These are phyloP conservation scores for Nettapus auritus DNA, from an alignment of 2,113 vertebrate genomes.

Conservation along the genomic window DNA sequence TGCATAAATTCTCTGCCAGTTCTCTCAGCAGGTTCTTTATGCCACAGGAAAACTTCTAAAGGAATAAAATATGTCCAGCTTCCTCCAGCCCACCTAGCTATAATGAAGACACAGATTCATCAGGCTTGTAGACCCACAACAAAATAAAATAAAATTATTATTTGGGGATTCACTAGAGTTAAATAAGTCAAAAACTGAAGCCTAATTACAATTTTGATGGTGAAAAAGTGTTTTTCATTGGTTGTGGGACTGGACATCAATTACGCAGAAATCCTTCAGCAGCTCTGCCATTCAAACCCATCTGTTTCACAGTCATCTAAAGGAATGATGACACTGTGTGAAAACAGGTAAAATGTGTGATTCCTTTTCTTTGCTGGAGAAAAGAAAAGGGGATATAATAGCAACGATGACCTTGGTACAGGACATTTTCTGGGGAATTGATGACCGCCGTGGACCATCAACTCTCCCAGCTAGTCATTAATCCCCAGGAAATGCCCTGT, in stretches of 20 bases:
- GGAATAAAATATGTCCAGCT: constrained; percentile 38
- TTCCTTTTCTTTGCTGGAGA: background rate
- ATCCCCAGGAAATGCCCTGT: constrained; percentile 56
- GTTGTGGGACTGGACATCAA: background rate
- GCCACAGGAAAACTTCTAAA: constrained; percentile 33
- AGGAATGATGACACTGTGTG: constrained; percentile 2
- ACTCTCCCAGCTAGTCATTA: constrained; percentile 33
- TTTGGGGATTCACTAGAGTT: background rate
- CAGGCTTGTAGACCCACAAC: background rate
- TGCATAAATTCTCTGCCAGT: constrained; percentile 19
- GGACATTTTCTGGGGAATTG: constrained; percentile 49
- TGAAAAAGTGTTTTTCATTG: background rate
- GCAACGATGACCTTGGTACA: constrained; percentile 42
- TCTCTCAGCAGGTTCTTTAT: background rate
- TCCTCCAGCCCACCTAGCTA: background rate
- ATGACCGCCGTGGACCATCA: constrained; percentile 39
- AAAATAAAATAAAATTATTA: constrained; percentile 21
- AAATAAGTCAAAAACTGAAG: constrained; percentile 12
- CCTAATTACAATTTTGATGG: background rate
- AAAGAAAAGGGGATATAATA: constrained; percentile 7
- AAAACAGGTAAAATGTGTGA: constrained; percentile 38
- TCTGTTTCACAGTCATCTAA: background rate
- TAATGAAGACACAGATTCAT: background rate
- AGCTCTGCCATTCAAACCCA: background rate
- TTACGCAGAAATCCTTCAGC: constrained; percentile 10